Evolutionary conservation across 2,797 vertebrate genomes (phyloP), one percentile per base, ranked within the genome.

Genomic region (Lithobates pipiens): DNA sequence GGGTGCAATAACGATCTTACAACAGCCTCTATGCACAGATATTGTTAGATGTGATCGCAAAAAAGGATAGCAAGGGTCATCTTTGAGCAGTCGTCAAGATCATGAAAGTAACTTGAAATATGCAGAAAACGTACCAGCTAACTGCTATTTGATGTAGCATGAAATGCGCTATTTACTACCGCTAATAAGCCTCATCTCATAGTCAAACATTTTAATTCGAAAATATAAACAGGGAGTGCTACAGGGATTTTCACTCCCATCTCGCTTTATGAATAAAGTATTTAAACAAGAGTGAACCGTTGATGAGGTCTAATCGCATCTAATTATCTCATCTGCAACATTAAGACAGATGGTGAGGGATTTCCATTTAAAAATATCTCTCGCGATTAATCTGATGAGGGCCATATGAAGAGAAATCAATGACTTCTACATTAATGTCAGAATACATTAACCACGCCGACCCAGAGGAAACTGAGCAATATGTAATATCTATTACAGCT

Each of bases 311-410:
- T 94, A 94, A 95, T 95, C 90, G 90, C 90, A 91, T 88, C 90
- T 95, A 95, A 95, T 93, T 92, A 95, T 93, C 88, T 89, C 91
- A 91, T 93, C 89, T 92, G 93, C 91, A 89, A 94, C 94, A 93
- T 94, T 92, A 94, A 94, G 91, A 91, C 93, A 95, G 93, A 95
- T 95, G 93, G 92, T 94, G 92, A 92, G 93, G 93, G 92, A 94
- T 88, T 94, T 92, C 89, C 90, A 91, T 87, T 93, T 92, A 93
- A 92, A 93, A 92, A 91, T 89, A 93, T 82, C 87, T 93, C 89
- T 88, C 91, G 91, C 93, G 91, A 91, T 91, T 92, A 94, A 91
- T 93, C 93, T 94, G 92, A 80, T 61, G 87, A 91, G 90, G 90
- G 91, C 88, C 46, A 84, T 71, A 75, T 57, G 76, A 89, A 84